phyloP scores from a whole-genome alignment of 2,888 invertebrate species.

The Bellardia bayeri region DNA sequence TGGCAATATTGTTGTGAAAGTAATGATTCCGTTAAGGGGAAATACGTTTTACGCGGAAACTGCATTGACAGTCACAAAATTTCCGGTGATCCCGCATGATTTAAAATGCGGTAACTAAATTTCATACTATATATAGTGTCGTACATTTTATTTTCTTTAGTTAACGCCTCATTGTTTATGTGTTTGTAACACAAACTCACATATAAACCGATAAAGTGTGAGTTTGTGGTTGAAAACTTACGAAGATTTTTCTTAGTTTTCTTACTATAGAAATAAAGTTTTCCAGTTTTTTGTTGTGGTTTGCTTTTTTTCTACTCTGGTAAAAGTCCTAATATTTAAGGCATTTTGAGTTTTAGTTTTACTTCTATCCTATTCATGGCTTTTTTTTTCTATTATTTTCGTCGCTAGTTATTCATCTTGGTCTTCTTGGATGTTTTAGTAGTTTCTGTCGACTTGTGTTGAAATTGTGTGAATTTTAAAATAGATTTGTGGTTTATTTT shows the following conservation, averaged over 20 bases:
- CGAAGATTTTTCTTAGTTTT: slow-evolving; percentile 35
- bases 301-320: slow-evolving; percentile 5
- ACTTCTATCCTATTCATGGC: background rate
- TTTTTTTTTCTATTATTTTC: background rate
- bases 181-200: slow-evolving; percentile 30
- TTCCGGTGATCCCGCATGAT: slow-evolving; percentile 75
- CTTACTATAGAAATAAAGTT: slow-evolving; percentile 10
- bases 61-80: slow-evolving; percentile 76
- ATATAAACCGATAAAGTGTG: background rate
- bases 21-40: slow-evolving; percentile 73
- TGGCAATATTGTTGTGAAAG: slow-evolving; percentile 65
- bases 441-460: slow-evolving; percentile 27
- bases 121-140: slow-evolving; percentile 40
- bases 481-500: slow-evolving; percentile 70
- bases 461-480: slow-evolving; percentile 67
- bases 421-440: slow-evolving; percentile 3
- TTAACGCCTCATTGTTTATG: slow-evolving; percentile 21
- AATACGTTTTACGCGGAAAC: slow-evolving; percentile 75
- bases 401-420: slow-evolving; percentile 1
- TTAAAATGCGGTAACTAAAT: slow-evolving; percentile 73
- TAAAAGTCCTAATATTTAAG: slow-evolving; percentile 57
- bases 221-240: slow-evolving; percentile 28
- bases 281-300: background rate
- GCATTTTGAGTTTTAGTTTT: slow-evolving; percentile 51
- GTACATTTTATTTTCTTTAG: slow-evolving; percentile 31